Evolutionary conservation across 2,888 invertebrate species (phyloP).

Genomic region (Octonoba sinensis): DNA sequence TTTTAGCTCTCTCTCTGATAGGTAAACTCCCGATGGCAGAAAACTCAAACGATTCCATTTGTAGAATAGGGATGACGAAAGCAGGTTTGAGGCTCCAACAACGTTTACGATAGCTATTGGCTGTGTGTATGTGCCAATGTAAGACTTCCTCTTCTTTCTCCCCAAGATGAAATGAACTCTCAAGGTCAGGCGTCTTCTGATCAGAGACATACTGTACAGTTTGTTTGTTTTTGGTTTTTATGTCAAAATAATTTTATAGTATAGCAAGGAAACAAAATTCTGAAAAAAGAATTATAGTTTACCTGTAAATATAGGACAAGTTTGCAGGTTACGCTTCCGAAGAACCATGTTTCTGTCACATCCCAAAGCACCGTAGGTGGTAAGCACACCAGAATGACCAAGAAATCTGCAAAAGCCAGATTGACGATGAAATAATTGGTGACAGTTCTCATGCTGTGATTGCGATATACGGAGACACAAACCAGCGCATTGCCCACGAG

Average conservation of each 20-base stretch:
- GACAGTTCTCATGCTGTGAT: constrained; percentile 90
- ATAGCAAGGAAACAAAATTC: neutral
- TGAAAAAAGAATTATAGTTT: constrained; percentile 53
- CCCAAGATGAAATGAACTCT: too few relatives aligned
- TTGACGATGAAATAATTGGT: constrained; percentile 95
- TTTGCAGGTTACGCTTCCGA: constrained; percentile 87
- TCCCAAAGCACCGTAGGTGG: constrained; percentile 92
- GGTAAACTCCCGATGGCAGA: too few relatives aligned
- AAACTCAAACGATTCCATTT: too few relatives aligned
- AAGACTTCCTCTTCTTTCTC: too few relatives aligned
- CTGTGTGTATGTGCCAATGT: too few relatives aligned
- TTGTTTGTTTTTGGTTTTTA: too few relatives aligned
- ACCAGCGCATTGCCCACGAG: constrained; percentile 89
- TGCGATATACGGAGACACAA: constrained; percentile 88
- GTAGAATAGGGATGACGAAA: too few relatives aligned
- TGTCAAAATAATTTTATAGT: neutral
- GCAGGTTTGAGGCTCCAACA: too few relatives aligned
- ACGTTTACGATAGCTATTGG: too few relatives aligned
- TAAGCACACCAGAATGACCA: constrained; percentile 89
- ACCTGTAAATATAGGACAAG: constrained; percentile 92
- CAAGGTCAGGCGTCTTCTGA: too few relatives aligned
- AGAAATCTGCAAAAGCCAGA: constrained; percentile 83
- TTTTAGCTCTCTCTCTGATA: too few relatives aligned
- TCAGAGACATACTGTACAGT: too few relatives aligned
- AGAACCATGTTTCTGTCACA: constrained; percentile 93